Evolutionary conservation across 2,888 invertebrate species (phyloP).

Genomic region (Cremastobaeus sp.): DNA sequence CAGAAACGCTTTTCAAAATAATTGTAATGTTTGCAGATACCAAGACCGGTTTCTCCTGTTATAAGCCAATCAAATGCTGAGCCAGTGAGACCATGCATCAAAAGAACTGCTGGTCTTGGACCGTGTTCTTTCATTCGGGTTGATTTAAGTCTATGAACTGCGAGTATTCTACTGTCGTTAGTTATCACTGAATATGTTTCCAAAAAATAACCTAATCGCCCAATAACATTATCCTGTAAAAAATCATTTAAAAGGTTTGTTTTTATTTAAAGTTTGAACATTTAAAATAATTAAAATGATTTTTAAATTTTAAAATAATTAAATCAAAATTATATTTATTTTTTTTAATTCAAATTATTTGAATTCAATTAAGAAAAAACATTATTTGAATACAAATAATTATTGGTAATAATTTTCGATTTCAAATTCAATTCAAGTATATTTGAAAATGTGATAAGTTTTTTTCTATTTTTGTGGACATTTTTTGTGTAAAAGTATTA

Average conservation of each 20-base stretch:
- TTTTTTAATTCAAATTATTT: too few relatives aligned
- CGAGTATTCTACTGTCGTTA: slow-evolving; percentile 22
- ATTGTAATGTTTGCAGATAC: slow-evolving; percentile 10
- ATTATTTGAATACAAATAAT: too few relatives aligned
- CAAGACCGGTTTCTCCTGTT: slow-evolving; percentile 29
- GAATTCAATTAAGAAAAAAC: too few relatives aligned
- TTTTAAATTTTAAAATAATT: not conserved
- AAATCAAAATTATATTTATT: too few relatives aligned
- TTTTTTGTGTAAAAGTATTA: too few relatives aligned
- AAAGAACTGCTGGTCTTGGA: slow-evolving; percentile 14
- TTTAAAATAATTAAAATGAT: too few relatives aligned
- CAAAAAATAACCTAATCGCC: slow-evolving; percentile 1
- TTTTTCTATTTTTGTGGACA: too few relatives aligned
- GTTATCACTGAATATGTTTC: slow-evolving; percentile 11
- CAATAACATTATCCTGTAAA: not conserved
- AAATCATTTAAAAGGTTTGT: not conserved
- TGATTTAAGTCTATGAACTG: slow-evolving; percentile 21
- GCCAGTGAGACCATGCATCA: slow-evolving; percentile 39
- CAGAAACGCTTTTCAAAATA: too few relatives aligned
- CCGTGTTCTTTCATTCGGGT: not conserved
- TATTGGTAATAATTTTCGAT: too few relatives aligned
- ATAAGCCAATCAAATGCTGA: slow-evolving; percentile 39
- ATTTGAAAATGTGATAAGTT: too few relatives aligned
- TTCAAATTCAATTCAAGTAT: too few relatives aligned
- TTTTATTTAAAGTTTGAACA: too few relatives aligned